Evolutionary conservation across 92 coral and sea anemone species (phyloP).

Genomic region (Paramuricea clavata): DNA sequence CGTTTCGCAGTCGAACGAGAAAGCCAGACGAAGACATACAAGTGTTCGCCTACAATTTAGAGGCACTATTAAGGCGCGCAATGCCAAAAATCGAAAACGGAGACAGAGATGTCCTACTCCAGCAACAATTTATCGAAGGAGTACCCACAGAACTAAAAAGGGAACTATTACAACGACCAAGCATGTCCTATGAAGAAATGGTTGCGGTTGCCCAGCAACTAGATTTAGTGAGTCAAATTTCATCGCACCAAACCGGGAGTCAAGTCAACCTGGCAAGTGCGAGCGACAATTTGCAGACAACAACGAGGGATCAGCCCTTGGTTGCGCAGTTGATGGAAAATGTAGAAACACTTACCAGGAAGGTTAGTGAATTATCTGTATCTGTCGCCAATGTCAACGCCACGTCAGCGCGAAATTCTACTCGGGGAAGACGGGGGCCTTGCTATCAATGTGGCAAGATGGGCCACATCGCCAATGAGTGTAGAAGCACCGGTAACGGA

Average conservation of each 20-base stretch:
- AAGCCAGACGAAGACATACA: neutral
- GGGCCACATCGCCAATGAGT: neutral
- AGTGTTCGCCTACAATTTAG: neutral
- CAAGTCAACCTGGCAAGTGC: neutral
- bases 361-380: neutral
- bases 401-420: neutral
- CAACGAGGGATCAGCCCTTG: neutral
- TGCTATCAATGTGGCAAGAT: constrained; percentile 23
- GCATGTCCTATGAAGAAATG: neutral
- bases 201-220: neutral
- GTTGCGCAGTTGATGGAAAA: constrained; percentile 21
- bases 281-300: neutral
- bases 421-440: neutral
- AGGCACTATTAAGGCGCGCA: neutral
- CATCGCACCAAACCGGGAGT: neutral
- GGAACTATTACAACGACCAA: constrained; percentile 18
- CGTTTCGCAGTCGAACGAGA: neutral
- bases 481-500: neutral
- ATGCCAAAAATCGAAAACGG: neutral
- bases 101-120: neutral
- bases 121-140: constrained; percentile 11
- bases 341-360: neutral
- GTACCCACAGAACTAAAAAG: neutral
- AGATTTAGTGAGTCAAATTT: neutral
- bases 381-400: constrained; percentile 8